Evolutionary conservation across 2,797 vertebrate genomes (phyloP), one percentile per base, ranked within the genome.

Genomic region (Sebastes nivosus): DNA sequence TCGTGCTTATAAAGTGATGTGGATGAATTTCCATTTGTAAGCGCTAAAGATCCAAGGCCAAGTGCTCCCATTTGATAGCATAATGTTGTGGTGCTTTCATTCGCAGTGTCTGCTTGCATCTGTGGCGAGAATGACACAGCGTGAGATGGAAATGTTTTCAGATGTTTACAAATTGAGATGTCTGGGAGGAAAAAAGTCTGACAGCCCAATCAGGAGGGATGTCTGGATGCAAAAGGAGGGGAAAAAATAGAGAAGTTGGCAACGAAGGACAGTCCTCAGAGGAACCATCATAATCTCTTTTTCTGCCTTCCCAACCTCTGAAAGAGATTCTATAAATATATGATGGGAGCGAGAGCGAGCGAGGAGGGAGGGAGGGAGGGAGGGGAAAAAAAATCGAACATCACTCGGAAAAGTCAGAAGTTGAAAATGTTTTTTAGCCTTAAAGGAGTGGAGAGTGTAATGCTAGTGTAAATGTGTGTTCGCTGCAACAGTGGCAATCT

Each of bases 81-180:
- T 61, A 74, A 87, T 22, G 61, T 67, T 34, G 30, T 29, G 46
- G 12, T 13, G 58, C 78, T 81, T 85, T 90, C 38, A 60, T 85
- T 80, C 34, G 66, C 29, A 52, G 36, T 5, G 42, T 84, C 79
- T 81, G 66, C 79, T 77, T 74, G 77, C 82, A 83, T 90, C 81
- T 85, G 79, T 54, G 81, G 74, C 32, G 52, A 81, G 82, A 86
- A 89, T 73, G 80, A 87, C 82, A 80, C 85, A 90, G 85, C 67
- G 24, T 77, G 87, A 89, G 87, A 87, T 79, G 77, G 88, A 92
- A 88, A 90, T 81, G 85, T 94, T 90, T 79, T 94, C 95, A 96
- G 81, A 89, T 95, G 96, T 97, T 97, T 97, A 96, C 96, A 97
- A 97, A 98, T 97, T 96, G 96, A 98, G 96, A 98, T 92, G 94